phyloP scores from a whole-genome alignment of 2,113 vertebrate genomes.

The Myrmophylax atrothorax region DNA sequence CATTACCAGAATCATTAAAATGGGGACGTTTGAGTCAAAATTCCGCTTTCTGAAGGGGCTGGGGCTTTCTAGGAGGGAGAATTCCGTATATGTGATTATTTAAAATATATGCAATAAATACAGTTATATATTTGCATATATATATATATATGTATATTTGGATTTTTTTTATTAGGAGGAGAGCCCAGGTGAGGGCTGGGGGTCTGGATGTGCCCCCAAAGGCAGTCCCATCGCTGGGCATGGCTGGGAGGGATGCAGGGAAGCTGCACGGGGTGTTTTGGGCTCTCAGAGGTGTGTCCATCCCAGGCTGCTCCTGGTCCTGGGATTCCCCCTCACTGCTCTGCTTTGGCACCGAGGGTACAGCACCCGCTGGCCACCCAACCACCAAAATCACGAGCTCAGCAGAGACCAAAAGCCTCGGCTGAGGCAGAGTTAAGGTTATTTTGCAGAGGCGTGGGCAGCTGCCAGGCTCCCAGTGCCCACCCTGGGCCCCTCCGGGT shows the following conservation, averaged over 20 bases:
- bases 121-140: background rate
- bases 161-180: background rate
- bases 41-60: background rate
- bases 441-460: background rate
- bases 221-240: background rate
- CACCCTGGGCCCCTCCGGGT: background rate
- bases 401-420: accelerated
- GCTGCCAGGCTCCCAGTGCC: background rate
- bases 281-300: background rate
- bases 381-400: accelerated
- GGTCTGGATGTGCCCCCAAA: accelerated
- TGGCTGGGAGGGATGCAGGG: background rate
- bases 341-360: background rate
- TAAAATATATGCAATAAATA: background rate
- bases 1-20: background rate
- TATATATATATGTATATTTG: background rate
- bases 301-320: background rate
- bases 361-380: accelerated
- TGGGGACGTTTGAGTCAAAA: background rate
- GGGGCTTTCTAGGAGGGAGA: background rate
- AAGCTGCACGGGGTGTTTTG: background rate
- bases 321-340: background rate
- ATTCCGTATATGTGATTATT: too few relatives aligned
- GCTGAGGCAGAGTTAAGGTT: background rate
- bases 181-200: background rate